A percentile compares a stretch with the other conserved stretches of the same genome.
These are phyloP conservation scores for Helicorthomorpha holstii DNA, from an alignment of 1,140 invertebrate genomes.

Conservation along the genomic window DNA sequence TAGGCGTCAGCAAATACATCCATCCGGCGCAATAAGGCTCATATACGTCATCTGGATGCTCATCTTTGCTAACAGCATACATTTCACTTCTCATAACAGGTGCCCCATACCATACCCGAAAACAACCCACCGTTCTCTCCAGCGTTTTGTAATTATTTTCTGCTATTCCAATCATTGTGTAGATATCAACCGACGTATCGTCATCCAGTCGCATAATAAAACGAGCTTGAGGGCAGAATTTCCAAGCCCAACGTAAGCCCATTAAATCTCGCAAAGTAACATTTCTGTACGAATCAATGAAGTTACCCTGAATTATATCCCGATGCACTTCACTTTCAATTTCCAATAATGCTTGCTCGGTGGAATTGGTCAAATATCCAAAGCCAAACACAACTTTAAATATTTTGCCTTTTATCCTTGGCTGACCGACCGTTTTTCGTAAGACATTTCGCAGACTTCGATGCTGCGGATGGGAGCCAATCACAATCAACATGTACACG, in stretches of 20 bases:
- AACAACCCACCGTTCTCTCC: not conserved
- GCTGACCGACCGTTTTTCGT: not conserved
- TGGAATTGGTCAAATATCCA: not conserved
- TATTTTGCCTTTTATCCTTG: not conserved
- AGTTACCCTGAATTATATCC: conserved; percentile 18
- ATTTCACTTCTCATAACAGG: not conserved
- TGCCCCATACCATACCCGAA: not conserved
- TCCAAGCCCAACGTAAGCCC: conserved; percentile 19
- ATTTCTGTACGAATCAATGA: conserved; percentile 22
- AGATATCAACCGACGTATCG: conserved; percentile 22
- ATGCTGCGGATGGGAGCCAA: not conserved
- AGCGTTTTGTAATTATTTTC: not conserved
- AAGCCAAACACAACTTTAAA: not conserved
- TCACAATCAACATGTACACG: not conserved
- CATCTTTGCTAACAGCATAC: not conserved
- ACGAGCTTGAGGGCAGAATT: conserved; percentile 16
- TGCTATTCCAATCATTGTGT: conserved; percentile 37
- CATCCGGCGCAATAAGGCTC: not conserved
- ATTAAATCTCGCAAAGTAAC: conserved; percentile 22
- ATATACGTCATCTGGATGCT: not conserved
- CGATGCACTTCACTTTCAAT: conserved; percentile 14
- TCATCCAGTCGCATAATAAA: conserved; percentile 24
- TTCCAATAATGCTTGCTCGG: conserved; percentile 8
- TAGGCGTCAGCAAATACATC: not conserved
- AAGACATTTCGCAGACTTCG: not conserved